Conservation (phyloP, 2,888 invertebrate genomes). For the Chrysomela aeneicollis region DNA sequence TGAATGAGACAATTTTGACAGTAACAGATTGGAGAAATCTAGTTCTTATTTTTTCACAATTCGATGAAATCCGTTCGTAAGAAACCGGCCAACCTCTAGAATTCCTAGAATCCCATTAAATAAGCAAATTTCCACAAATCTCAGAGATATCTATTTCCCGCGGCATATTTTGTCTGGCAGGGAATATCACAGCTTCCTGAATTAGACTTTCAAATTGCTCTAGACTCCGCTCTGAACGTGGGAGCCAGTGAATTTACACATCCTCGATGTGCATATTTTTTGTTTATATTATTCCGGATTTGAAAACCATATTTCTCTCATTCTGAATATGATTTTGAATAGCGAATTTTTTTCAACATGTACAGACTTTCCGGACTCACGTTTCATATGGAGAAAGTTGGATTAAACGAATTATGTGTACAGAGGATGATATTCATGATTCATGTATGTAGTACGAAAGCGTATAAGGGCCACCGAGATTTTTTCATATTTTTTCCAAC, state of each 20-base stretch:
- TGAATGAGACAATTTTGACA: no score
- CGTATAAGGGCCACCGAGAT: no score
- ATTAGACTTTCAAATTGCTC: background rate
- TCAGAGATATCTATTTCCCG: background rate
- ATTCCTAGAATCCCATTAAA: background rate
- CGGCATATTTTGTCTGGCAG: background rate
- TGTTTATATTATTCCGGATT: background rate
- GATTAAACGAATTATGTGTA: no score
- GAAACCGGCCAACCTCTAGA: background rate
- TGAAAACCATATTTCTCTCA: no score
- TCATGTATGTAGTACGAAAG: no score
- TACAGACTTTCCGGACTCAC: no score
- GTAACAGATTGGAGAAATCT: no score
- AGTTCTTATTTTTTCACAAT: background rate
- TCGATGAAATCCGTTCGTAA: background rate
- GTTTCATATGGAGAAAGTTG: no score
- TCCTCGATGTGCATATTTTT: background rate
- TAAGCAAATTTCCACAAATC: conserved; percentile 5
- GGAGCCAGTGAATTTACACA: background rate
- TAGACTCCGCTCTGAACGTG: background rate
- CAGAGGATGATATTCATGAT: no score
- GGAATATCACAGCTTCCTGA: background rate
- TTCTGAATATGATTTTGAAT: no score
- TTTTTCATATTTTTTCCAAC: no score
- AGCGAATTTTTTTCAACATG: no score